A percentile compares a stretch with the other conserved stretches of the same genome.
These are phyloP conservation scores for Galerucella pusilla DNA, from an alignment of 2,888 invertebrate species.

Conservation along the genomic window DNA sequence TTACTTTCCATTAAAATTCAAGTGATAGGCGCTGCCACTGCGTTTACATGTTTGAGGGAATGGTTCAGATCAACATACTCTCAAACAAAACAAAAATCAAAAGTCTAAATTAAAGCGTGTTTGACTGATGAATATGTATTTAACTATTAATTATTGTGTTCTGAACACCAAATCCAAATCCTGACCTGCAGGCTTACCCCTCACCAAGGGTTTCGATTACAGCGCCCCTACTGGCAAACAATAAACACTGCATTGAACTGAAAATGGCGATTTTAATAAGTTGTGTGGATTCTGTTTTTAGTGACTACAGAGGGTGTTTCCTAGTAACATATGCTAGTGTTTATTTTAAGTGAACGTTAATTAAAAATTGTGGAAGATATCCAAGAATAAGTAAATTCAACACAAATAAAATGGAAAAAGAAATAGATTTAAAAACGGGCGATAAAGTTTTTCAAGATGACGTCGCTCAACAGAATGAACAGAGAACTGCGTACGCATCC, in stretches of 20 bases:
- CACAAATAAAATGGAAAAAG: slow-evolving; percentile 54
- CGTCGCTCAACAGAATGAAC: slow-evolving; percentile 67
- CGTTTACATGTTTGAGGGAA: too few species aligned
- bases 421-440: slow-evolving; percentile 45
- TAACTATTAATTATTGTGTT: not conserved
- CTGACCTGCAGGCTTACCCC: slow-evolving; percentile 5
- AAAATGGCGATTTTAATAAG: slow-evolving; percentile 64
- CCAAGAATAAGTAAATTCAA: slow-evolving; percentile 58
- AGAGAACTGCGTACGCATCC: slow-evolving; percentile 61
- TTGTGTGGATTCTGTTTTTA: slow-evolving; percentile 60
- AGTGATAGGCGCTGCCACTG: too few species aligned
- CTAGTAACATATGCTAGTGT: slow-evolving; percentile 57
- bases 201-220: slow-evolving; percentile 16
- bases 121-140: too few species aligned
- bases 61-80: too few species aligned
- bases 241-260: slow-evolving; percentile 44
- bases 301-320: slow-evolving; percentile 54
- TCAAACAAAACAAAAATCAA: too few species aligned
- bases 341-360: slow-evolving; percentile 47
- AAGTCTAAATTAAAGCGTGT: too few species aligned
- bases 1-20: too few species aligned
- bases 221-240: slow-evolving; percentile 45
- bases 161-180: not conserved
- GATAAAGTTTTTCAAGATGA: slow-evolving; percentile 65
- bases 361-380: slow-evolving; percentile 43